Evolutionary conservation across 2,888 invertebrate genomes (phyloP).

Genomic region (Drosophila mayaguana): DNA sequence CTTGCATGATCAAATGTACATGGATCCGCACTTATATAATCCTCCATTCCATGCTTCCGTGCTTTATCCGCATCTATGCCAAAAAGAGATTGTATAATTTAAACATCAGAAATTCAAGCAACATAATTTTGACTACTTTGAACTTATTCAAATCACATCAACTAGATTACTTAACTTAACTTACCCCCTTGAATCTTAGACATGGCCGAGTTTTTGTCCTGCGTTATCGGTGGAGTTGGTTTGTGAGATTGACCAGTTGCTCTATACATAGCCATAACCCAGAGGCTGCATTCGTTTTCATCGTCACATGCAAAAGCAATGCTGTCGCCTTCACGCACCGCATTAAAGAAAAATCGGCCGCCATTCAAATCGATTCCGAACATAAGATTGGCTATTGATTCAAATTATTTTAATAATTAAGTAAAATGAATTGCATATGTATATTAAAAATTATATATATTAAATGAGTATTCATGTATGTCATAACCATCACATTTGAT

Average conservation of each 20-base stretch:
- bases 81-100: too few species aligned
- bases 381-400: conserved; percentile 91
- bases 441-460: too few species aligned
- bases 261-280: conserved; percentile 99
- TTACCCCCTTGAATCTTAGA: conserved; percentile 93
- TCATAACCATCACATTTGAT: too few species aligned
- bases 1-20: conserved; percentile 98
- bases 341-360: conserved; percentile 98
- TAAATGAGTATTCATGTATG: too few species aligned
- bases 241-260: conserved; percentile 99
- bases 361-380: conserved; percentile 97
- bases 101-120: too few species aligned
- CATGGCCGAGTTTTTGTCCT: conserved; percentile 94
- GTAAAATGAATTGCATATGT: too few species aligned
- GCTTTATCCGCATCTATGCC: conserved; percentile 88
- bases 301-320: conserved; percentile 98
- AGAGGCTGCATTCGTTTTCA: conserved; percentile 98
- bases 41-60: conserved; percentile 99
- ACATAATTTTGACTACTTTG: background rate
- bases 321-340: conserved; percentile 98
- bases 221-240: conserved; percentile 96
- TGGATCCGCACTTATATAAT: conserved; percentile 99
- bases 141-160: background rate
- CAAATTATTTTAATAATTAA: background rate
- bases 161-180: conserved; percentile 13